A percentile compares a stretch with the other conserved stretches of the same genome.
These are phyloP conservation scores for Eupithecia pulchellata DNA, from an alignment of 2,888 invertebrate species.

Conservation along the genomic window DNA sequence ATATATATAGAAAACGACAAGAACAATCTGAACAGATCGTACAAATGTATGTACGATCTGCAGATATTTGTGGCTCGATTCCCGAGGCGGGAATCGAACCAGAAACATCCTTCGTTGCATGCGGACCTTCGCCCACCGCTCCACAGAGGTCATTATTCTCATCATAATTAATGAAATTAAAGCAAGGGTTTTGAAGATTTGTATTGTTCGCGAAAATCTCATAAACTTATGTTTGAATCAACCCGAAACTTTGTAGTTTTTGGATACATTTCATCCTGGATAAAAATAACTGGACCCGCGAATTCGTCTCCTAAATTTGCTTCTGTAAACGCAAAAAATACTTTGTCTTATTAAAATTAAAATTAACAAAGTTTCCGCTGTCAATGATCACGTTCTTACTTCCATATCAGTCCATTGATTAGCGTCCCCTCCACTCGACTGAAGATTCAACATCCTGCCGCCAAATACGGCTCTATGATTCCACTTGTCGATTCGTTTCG, in stretches of 20 bases:
- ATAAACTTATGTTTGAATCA: neutral
- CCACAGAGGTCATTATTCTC: too few relatives aligned
- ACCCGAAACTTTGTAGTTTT: neutral
- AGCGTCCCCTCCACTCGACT: conserved; percentile 8
- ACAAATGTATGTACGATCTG: too few relatives aligned
- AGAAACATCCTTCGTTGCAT: too few relatives aligned
- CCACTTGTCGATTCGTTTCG: conserved; percentile 13
- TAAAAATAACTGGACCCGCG: neutral
- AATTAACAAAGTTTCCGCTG: neutral
- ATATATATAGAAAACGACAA: too few relatives aligned
- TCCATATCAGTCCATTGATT: conserved; percentile 16
- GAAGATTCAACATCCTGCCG: conserved; percentile 5
- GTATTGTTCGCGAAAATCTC: neutral
- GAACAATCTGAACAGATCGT: too few relatives aligned
- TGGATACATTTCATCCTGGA: neutral
- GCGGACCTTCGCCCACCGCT: too few relatives aligned
- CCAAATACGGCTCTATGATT: conserved; percentile 17
- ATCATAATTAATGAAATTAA: neutral
- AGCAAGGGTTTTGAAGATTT: neutral
- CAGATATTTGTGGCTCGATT: too few relatives aligned
- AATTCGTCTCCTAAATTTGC: neutral
- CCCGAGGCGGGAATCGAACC: too few relatives aligned
- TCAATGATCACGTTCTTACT: neutral
- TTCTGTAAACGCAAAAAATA: neutral
- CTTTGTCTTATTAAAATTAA: neutral